These are phyloP conservation scores for Dermolepida albohirtum DNA, from an alignment of 2,888 invertebrate genomes.

Conservation along the genomic window DNA sequence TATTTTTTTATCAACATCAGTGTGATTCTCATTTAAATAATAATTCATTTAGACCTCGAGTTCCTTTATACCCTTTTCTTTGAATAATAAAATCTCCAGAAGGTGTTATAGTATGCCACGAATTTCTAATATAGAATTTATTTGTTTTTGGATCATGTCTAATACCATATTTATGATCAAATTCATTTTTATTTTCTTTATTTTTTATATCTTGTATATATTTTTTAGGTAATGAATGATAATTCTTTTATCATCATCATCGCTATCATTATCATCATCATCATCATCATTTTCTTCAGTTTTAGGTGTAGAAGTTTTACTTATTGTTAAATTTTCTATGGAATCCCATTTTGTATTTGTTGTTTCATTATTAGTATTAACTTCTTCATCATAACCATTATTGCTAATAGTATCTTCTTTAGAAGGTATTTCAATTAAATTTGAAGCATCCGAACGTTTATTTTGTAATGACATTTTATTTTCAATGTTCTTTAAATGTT, in stretches of 20 bases:
- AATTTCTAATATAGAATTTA: constrained; percentile 35
- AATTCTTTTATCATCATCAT: constrained; percentile 38
- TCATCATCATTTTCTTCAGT: constrained; percentile 8
- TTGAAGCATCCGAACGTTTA: no score
- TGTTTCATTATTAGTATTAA: neutral
- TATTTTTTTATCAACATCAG: constrained; percentile 9
- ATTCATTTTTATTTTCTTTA: constrained; percentile 35
- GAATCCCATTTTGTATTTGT: no score
- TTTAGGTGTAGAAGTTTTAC: neutral
- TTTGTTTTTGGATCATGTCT: constrained; percentile 38
- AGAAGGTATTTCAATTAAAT: neutral
- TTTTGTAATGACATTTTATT: neutral
- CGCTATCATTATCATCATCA: constrained; percentile 20
- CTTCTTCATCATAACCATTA: neutral
- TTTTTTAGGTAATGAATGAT: constrained; percentile 41
- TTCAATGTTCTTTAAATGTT: constrained; percentile 14
- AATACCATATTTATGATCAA: constrained; percentile 45
- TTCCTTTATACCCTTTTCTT: constrained; percentile 36
- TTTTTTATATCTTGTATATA: constrained; percentile 32
- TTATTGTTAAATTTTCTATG: neutral
- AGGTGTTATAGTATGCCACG: constrained; percentile 18
- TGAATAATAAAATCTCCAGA: constrained; percentile 33
- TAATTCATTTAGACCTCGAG: constrained; percentile 46
- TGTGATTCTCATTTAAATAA: constrained; percentile 43
- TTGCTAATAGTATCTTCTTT: neutral